A percentile compares a stretch with the other conserved stretches of the same genome.
phyloP scores from a whole-genome alignment of 2,113 vertebrate genomes.

The Pterocles burchelli region DNA sequence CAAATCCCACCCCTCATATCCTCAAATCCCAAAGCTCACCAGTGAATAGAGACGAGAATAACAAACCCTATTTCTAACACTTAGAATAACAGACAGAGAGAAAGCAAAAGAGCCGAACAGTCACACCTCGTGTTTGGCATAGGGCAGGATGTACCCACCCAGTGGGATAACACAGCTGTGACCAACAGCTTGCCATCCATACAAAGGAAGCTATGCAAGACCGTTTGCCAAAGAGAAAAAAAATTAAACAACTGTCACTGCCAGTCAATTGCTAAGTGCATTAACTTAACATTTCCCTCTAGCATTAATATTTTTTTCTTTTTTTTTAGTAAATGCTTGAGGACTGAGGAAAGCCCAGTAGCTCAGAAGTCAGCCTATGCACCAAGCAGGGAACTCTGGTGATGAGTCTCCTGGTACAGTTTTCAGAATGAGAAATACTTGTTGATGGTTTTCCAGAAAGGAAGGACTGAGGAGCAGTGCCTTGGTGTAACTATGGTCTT shows the following conservation, averaged over 20 bases:
- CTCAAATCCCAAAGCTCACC: background rate
- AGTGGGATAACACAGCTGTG: background rate
- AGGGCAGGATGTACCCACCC: slow-evolving; percentile 5
- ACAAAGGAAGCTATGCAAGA: background rate
- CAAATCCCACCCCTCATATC: background rate
- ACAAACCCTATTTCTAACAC: background rate
- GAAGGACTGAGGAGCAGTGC: background rate
- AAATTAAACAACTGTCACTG: background rate
- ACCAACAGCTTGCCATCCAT: background rate
- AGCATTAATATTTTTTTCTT: background rate
- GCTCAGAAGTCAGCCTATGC: background rate
- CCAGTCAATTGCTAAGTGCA: background rate
- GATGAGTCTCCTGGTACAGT: background rate
- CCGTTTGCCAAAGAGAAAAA: background rate
- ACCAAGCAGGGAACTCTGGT: background rate
- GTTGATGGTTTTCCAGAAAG: background rate
- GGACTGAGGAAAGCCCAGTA: background rate
- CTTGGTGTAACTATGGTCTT: background rate
- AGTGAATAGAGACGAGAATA: background rate
- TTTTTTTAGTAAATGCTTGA: background rate
- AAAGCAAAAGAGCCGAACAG: background rate
- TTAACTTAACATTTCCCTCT: background rate
- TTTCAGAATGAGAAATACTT: background rate
- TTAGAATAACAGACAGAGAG: background rate
- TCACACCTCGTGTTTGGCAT: background rate